Base-by-base conservation (phyloP, 1,140 invertebrate genomes). In the Zaprionus africanus region DNA sequence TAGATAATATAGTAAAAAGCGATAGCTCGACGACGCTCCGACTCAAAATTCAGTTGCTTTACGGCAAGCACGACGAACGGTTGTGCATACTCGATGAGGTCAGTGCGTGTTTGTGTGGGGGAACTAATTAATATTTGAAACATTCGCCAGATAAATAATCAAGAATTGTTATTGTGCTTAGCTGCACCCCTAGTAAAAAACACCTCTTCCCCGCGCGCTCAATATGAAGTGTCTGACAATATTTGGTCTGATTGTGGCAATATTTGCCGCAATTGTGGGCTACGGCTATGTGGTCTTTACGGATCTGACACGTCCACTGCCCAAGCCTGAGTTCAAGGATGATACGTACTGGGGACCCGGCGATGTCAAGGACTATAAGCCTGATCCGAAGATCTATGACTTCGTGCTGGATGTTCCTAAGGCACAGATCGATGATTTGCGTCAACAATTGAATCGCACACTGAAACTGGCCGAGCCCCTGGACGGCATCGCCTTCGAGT, bases 401-500 rank as follows among this genome's bases (percentile, higher is more conserved):
- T 90, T 83, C 46, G 65, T 61, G 15, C 41, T 92, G 17, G 15
- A 76, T n/a, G 83, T 82, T 24, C 80, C 80, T 0, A 13, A 81
- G 41, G 64, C 62, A 13, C 84, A 94, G 66, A 92, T 96, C 12
- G 91, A 93, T 36, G 95, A 96, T 81, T 92, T 97, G 4, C 94
- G 94, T 74, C 75, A 93, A 13, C 93, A 96, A 46, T 92, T 97
- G 1, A 93, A 94, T 56, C 92, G 94, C 54, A 93, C 94, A 17
- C 82, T 94, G 28, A 86, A 93, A 15, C 93, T 95, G 11, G 92
- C 93, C 12, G 93, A 94, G 13, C 95, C 96, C 0, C 80, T 97
- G 60, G 95, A 96, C 85, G 95, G 94, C 26, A 93, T 94, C 2
- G 93, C 94, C 46, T 97, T 97, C 77, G 92, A 95, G 67, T 97